Evolutionary conservation across 2,888 invertebrate genomes (phyloP).

Genomic region (Agrotis ipsilon): DNA sequence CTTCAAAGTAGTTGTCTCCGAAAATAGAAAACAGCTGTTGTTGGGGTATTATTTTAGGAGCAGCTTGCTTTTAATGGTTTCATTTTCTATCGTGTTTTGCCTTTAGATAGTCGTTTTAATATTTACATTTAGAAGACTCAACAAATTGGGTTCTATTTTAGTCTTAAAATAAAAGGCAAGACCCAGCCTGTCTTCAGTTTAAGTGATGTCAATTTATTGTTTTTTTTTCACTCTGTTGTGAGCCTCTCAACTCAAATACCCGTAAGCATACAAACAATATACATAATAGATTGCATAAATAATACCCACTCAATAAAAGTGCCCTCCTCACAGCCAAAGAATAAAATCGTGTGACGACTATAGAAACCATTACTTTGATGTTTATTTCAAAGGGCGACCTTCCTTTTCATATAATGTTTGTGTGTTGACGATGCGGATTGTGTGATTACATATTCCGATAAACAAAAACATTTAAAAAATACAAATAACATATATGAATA

Average conservation of each 20-base stretch:
- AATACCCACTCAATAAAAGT: constrained; percentile 65
- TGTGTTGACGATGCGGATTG: constrained; percentile 60
- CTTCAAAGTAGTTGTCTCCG: constrained; percentile 10
- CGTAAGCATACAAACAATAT: constrained; percentile 52
- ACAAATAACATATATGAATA: not conserved
- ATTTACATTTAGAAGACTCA: no score
- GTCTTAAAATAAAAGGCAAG: not conserved
- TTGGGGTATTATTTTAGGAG: not conserved
- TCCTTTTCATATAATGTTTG: constrained; percentile 64
- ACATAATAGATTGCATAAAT: constrained; percentile 65
- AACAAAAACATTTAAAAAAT: constrained; percentile 31
- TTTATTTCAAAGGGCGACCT: constrained; percentile 69
- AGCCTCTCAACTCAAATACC: constrained; percentile 34
- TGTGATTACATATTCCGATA: constrained; percentile 40
- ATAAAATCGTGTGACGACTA: constrained; percentile 63
- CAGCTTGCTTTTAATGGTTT: not conserved
- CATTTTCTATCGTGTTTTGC: not conserved
- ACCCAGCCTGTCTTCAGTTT: not conserved
- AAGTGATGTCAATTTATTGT: constrained; percentile 25
- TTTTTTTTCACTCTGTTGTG: not conserved
- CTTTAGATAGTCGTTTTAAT: no score
- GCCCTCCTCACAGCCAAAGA: constrained; percentile 55
- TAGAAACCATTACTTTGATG: constrained; percentile 70
- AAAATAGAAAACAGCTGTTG: constrained; percentile 16
- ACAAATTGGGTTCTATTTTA: not conserved